These are phyloP conservation scores for Probaryconus sp. DNA, from an alignment of 1,140 invertebrate genomes.

Conservation along the genomic window DNA sequence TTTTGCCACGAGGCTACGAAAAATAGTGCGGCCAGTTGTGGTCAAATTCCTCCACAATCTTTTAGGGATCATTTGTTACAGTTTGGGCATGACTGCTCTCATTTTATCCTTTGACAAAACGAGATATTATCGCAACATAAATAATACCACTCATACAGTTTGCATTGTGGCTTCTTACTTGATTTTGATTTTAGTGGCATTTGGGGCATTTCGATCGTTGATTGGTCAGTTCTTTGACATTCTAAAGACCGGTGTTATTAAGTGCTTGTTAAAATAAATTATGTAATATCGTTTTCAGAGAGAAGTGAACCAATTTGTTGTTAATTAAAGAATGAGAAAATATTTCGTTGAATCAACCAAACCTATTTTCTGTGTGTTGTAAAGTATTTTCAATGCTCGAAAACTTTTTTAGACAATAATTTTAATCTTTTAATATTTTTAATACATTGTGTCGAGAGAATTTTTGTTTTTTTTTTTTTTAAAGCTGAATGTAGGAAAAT, in stretches of 20 bases:
- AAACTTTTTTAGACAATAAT: too few species aligned
- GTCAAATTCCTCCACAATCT: slow-evolving; percentile 69
- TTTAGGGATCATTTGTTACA: slow-evolving; percentile 66
- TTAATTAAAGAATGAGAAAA: too few species aligned
- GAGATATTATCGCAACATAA: slow-evolving; percentile 28
- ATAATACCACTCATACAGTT: slow-evolving; percentile 8
- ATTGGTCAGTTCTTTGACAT: slow-evolving; percentile 30
- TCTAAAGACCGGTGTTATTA: slow-evolving; percentile 1
- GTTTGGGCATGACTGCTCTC: slow-evolving; percentile 65
- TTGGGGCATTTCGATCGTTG: slow-evolving; percentile 57
- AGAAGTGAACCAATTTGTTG: too few species aligned
- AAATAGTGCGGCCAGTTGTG: slow-evolving; percentile 60
- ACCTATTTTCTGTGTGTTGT: too few species aligned
- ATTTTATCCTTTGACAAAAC: slow-evolving; percentile 61
- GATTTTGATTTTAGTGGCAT: slow-evolving; percentile 57
- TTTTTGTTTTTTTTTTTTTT: too few species aligned
- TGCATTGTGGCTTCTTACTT: slow-evolving; percentile 51
- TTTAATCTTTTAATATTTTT: too few species aligned
- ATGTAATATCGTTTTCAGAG: background rate
- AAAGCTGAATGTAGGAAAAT: too few species aligned
- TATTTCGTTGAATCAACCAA: too few species aligned
- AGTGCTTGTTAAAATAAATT: background rate
- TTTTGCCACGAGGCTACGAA: slow-evolving; percentile 61
- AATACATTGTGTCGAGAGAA: too few species aligned
- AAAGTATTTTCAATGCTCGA: too few species aligned